Conservation (phyloP, 2,113 vertebrate genomes). For the Lophotis ruficrista region DNA sequence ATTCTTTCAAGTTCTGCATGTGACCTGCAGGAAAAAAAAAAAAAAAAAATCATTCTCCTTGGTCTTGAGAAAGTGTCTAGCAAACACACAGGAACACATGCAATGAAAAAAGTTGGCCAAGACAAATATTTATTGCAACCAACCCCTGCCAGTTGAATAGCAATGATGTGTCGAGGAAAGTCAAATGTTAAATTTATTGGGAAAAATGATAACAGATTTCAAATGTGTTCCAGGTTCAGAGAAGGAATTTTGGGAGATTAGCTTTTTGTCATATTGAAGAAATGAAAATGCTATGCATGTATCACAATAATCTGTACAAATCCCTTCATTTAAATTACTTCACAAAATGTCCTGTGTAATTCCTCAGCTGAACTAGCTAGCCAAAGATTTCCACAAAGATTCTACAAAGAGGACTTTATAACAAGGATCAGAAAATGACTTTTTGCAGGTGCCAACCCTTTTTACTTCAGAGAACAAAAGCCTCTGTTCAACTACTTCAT, state of each 20-base stretch:
- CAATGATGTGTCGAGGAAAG: background rate
- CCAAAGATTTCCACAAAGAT: background rate
- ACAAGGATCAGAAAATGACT: background rate
- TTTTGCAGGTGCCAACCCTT: background rate
- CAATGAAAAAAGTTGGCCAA: background rate
- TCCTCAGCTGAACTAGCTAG: background rate
- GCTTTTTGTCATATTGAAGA: background rate
- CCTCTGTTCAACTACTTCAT: background rate
- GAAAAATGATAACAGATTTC: background rate
- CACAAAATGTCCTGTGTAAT: background rate
- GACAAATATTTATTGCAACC: background rate
- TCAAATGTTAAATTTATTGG: background rate
- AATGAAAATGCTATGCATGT: background rate
- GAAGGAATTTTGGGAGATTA: background rate
- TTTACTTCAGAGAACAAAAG: background rate
- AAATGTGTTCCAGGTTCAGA: background rate
- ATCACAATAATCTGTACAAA: background rate
- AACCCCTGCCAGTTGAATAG: background rate
- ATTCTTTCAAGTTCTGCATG: background rate
- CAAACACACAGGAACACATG: background rate
- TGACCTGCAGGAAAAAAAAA: background rate
- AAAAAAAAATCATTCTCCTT: background rate
- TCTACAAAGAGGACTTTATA: background rate
- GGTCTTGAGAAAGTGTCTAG: background rate
- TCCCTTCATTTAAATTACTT: background rate